Evolutionary conservation across 2,113 vertebrate genomes (phyloP).

Genomic region (Bubalus kerabau): DNA sequence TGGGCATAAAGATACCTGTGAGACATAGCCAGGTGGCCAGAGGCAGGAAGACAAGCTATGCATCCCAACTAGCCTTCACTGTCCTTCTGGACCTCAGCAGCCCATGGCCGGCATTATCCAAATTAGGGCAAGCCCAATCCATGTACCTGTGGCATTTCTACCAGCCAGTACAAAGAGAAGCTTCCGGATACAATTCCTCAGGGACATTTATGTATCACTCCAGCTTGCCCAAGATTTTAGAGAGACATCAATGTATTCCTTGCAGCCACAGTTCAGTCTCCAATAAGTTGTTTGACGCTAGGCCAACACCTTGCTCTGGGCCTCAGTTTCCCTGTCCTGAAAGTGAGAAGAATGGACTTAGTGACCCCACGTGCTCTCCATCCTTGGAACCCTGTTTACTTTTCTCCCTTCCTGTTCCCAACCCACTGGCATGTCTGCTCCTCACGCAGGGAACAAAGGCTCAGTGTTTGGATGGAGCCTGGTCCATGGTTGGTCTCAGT

Average conservation of each 20-base stretch:
- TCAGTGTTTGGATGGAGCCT: neutral
- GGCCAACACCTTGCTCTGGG: neutral
- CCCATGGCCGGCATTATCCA: neutral
- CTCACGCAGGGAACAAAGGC: slow-evolving; percentile 7
- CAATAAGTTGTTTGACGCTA: neutral
- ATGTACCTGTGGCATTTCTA: neutral
- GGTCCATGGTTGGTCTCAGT: neutral
- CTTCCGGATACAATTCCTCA: neutral
- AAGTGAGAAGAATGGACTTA: neutral
- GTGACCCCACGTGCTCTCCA: neutral
- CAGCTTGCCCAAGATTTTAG: neutral
- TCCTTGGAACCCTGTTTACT: neutral
- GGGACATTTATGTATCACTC: neutral
- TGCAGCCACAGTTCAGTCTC: neutral
- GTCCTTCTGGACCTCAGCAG: neutral
- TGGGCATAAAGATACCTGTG: neutral
- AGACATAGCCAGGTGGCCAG: neutral
- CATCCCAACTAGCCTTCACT: neutral
- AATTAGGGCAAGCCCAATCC: neutral
- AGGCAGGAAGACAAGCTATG: neutral
- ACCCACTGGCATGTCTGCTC: neutral
- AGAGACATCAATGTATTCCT: neutral
- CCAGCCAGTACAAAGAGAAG: neutral
- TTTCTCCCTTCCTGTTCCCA: slow-evolving; percentile 20
- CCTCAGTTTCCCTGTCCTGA: neutral